A percentile compares a stretch with the other conserved stretches of the same genome.
These are phyloP conservation scores for Napeogenes inachia DNA, from an alignment of 2,888 invertebrate genomes.

Conservation along the genomic window DNA sequence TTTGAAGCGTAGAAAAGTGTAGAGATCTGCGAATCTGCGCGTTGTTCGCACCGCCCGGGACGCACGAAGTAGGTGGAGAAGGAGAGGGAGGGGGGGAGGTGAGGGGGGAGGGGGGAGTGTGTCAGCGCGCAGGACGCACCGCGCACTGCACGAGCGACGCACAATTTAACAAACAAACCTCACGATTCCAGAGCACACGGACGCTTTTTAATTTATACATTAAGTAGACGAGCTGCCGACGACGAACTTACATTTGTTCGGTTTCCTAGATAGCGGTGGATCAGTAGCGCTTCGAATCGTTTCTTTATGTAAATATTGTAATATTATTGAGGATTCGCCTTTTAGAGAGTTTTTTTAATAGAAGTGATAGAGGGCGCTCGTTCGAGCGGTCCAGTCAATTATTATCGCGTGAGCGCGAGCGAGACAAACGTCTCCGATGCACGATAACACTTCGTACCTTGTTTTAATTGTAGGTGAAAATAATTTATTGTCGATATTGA, in stretches of 20 bases:
- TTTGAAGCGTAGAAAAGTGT: conserved; percentile 54
- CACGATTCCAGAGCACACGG: conserved; percentile 66
- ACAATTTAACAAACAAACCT: conserved; percentile 59
- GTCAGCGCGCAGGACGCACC: conserved; percentile 28
- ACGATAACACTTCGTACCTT: conserved; percentile 67
- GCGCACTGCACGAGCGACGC: conserved; percentile 55
- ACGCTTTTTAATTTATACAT: conserved; percentile 73
- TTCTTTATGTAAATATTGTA: conserved; percentile 74
- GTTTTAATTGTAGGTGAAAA: conserved; percentile 73
- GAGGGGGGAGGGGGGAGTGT: background rate
- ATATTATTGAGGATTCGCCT: conserved; percentile 61
- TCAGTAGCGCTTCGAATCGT: conserved; percentile 72
- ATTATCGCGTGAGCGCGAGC: conserved; percentile 60
- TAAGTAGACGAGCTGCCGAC: conserved; percentile 66
- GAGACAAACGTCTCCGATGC: conserved; percentile 39
- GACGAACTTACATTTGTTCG: conserved; percentile 63
- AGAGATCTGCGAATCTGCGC: conserved; percentile 39
- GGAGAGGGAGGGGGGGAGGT: background rate
- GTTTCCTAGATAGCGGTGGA: conserved; percentile 73
- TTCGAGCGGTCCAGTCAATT: conserved; percentile 70
- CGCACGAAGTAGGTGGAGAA: background rate
- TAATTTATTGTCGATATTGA: conserved; percentile 76
- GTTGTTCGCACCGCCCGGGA: conserved; percentile 30
- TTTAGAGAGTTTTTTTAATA: conserved; percentile 59
- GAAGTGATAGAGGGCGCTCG: conserved; percentile 44